Evolutionary conservation across 2,888 invertebrate genomes (phyloP), one percentile per base, ranked within the genome.

Genomic region (Alviniconcha strummeri): DNA sequence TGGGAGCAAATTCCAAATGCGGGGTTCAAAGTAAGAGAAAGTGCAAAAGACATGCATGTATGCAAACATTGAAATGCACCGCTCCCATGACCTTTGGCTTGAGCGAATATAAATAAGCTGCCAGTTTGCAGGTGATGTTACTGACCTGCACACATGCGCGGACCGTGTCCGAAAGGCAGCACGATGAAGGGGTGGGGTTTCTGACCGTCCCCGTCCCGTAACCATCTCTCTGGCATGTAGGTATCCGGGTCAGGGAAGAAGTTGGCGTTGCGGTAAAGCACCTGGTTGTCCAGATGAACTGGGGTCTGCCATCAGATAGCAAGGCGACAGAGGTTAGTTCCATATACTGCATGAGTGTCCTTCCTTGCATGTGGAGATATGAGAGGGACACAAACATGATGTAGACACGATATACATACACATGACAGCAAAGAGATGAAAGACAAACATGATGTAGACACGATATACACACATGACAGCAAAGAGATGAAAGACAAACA

Each of bases 151-250:
- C 95, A 95, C 93, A 95, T 95, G 86, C 95, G 88, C 1, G 95
- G 94, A 4, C 95, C 95, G 87, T 94, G 93, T 7, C 95, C 94
- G 90, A 95, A 95, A 6, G 95, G 95, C 5, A 93, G 93, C 74
- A 95, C 90, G 4, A 95, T 88, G 87, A 93, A 95, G 0, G 95
- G 95, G 88, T 95, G 94, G n/a, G 93, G 91, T 72, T 89, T 88
- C 19, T 90, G 88, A n/a, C 88, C 88, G 8, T 88, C 88, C 6
- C 90, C 90, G 60, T 91, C 94, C 57, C 19, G 56, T 36, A 96
- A 90, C 97, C 97, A 97, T 76, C 97, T 94, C 91, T 97, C 97
- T 0, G 97, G 97, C 75, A 96, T 92, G 90, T 95, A 97, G 83
- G 95, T 94, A 0, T 94, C 90, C 8, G 96, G 94, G n/a, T 95